Evolutionary conservation across 2,113 vertebrate species (phyloP), one percentile per base, ranked within the genome.

Genomic region (Thunnus thynnus): DNA sequence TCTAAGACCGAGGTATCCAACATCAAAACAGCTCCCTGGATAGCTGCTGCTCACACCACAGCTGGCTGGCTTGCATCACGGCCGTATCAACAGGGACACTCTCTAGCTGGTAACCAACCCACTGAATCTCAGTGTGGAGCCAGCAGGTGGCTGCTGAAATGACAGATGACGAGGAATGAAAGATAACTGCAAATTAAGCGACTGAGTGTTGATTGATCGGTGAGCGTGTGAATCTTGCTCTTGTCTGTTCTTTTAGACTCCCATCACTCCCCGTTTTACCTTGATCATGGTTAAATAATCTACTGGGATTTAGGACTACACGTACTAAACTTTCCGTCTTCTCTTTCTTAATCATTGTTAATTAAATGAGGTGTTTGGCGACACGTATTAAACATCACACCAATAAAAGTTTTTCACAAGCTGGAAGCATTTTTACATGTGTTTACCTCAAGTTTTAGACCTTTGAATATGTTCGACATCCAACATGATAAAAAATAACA

Each of bases 81-180:
- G 5, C n/a, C 13, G 10, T 1, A 41, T 51, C 78, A 58, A 65
- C 83, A 72, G 83, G 82, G 76, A 86, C 72, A 27, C 63, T 76
- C 68, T 82, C 68, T 47, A 44, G 66, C 60, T 75, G 78, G 52
- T 70, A 77, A 75, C 78, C 72, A 60, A 30, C 82, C 76, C 73
- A 52, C 66, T 68, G 77, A 13, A 17, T 69, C 16, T 69, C 22
- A 32, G 72, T 32, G 46, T 16, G 72, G 30, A 71, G 85, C 81
- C 86, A 89, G 90, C 89, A 90, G 90, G 85, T 80, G 78, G 85
- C 78, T n/a, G 81, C 81, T 77, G 89, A 86, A 84, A 72, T 36
- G 57, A 75, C 67, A 54, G 41, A 66, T 82, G 84, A 88, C 83
- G 77, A 75, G 62, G 73, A 83, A 50, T 58, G 51, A 89, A 65